Base-by-base conservation (phyloP, 2,797 vertebrate genomes). In the Sebastes hopkinsi region DNA sequence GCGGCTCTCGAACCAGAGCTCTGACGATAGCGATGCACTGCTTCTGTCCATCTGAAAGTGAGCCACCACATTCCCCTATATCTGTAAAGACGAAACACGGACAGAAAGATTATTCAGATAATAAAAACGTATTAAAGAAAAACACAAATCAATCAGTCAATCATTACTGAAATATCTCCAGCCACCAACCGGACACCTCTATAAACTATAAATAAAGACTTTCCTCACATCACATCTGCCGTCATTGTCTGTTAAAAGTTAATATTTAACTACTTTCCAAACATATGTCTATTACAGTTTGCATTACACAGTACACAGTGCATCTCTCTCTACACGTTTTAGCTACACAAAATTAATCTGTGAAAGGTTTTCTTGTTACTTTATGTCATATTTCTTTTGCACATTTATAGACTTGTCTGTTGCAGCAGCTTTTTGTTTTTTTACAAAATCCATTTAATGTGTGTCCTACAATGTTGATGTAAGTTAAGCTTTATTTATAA, bases 1-100 rank as follows among this genome's bases (percentile, higher is more conserved):
- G 88, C 0, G 98, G 97, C 5, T 94, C 88, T 38, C 97, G 92
- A 32, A 97, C 92, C 71, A 98, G 94, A 18, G 97, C 97, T 62
- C 97, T 94, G 72, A 96, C 92, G 1, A 98, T 92, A 81, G 97
- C 96, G 11, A 98, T 67, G n/a, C 94, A 90, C 80, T 98, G 97
- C 85, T 93, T 97, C 94, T 96, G 93, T 50, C 98, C 97, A 0
- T 56, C 93, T 0, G 97, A 94, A 14, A 98, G 84, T 82, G 87
- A 92, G 1, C 46, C 82, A 0, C 96, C 97, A 23, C 89, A 74
- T 73, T 97, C 96, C 2, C 97, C 96, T 0, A 97, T 83, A 0
- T 96, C 97, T 98, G 91, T 0, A 20, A 11, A 0, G n/a, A 76
- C 8, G 1, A 38, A 58, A 32, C 23, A 56, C 1, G 1, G 3